Percentiles rank a stretch among this genome's conserved stretches.
phyloP scores from a whole-genome alignment of 1,140 invertebrate genomes.

The Dinoponera quadriceps region DNA sequence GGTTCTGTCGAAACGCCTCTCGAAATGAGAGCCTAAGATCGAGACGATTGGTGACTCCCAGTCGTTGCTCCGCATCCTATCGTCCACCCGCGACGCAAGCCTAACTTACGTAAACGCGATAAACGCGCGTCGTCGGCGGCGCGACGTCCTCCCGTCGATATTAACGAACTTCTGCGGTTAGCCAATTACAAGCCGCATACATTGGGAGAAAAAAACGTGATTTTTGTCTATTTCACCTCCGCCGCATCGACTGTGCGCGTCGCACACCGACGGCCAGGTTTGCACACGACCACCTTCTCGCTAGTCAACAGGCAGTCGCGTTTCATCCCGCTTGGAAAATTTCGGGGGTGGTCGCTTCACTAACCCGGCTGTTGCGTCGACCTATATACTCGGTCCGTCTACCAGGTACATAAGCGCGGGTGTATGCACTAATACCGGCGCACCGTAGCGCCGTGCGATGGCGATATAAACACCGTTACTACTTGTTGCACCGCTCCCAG shows the following conservation, averaged over 20 bases:
- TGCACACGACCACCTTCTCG: not conserved
- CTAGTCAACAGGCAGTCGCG: slow-evolving; percentile 53
- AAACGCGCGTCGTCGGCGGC: slow-evolving; percentile 49
- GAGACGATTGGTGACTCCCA: not conserved
- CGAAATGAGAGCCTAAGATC: too few relatives aligned
- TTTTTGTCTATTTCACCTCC: too few relatives aligned
- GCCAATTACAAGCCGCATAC: slow-evolving; percentile 28
- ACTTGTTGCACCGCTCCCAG: slow-evolving; percentile 83
- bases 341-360: slow-evolving; percentile 68
- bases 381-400: slow-evolving; percentile 59
- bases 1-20: too few relatives aligned
- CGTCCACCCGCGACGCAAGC: slow-evolving; percentile 13
- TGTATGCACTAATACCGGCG: slow-evolving; percentile 63
- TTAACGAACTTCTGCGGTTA: slow-evolving; percentile 58
- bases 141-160: slow-evolving; percentile 37
- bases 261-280: not conserved
- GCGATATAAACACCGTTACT: slow-evolving; percentile 80
- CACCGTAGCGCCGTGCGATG: slow-evolving; percentile 62
- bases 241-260: slow-evolving; percentile 56
- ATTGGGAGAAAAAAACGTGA: too few relatives aligned
- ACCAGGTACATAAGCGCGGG: slow-evolving; percentile 38
- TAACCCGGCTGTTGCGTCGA: slow-evolving; percentile 57
- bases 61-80: slow-evolving; percentile 8
- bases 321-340: slow-evolving; percentile 65
- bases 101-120: slow-evolving; percentile 44